A percentile compares a stretch with the other conserved stretches of the same genome.
Conservation (phyloP, 2,797 vertebrate genomes). For the Notamacropus eugenii region DNA sequence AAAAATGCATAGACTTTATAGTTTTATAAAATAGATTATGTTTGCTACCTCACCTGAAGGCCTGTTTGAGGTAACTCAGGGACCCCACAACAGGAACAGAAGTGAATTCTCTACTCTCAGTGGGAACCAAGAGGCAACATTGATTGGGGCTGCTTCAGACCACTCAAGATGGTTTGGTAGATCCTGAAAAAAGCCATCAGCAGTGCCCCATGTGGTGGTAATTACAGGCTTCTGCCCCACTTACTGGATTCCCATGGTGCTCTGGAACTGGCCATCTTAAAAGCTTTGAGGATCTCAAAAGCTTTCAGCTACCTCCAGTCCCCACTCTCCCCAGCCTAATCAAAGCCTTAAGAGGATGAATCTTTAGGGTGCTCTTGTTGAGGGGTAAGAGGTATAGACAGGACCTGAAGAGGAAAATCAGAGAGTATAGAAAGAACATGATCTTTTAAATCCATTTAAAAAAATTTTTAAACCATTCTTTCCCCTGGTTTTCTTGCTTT, state of each 20-base stretch:
- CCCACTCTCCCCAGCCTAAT: not conserved
- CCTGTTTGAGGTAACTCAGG: not conserved
- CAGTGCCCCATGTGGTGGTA: not conserved
- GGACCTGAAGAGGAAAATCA: not conserved
- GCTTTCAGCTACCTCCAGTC: not conserved
- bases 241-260: not conserved
- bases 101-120: rapidly evolving
- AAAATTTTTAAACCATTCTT: not conserved
- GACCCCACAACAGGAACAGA: not conserved
- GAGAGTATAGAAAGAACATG: not conserved
- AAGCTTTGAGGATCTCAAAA: not conserved
- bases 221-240: not conserved
- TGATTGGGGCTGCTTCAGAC: conserved; percentile 1
- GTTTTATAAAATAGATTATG: not conserved
- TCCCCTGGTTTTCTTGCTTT: not conserved
- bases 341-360: not conserved
- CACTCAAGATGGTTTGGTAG: not conserved
- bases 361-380: not conserved
- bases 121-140: not conserved
- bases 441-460: not conserved
- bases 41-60: not conserved
- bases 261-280: not conserved
- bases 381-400: not conserved
- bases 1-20: not conserved
- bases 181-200: not conserved